Evolutionary conservation across 23 tunicate genomes (phyloP), one percentile per base, ranked within the genome.

Genomic region (Halocynthia aurantium): DNA sequence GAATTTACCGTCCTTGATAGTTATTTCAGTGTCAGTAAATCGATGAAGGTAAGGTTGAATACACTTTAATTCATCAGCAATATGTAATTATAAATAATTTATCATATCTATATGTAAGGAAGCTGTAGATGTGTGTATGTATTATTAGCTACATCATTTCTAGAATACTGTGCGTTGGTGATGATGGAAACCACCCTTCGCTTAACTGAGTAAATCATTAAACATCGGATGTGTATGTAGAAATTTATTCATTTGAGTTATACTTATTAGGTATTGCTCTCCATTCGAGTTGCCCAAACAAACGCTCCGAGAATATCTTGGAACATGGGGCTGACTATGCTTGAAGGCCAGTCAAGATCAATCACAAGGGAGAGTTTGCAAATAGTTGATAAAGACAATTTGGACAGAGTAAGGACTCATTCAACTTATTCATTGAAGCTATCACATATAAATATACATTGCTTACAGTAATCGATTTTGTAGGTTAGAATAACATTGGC

Each of bases 241-340:
- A n/a, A n/a, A 31, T 31, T 31, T 31, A 31, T 31, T 31, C 44
- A 31, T 31, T 31, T 4, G 4, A 58, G 17, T 58, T 22, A 21
- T 44, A 8, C 44, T 20, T 52, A 65, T 9, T 57, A 92, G 98
- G 82, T 68, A n/a, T 40, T 80, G 80, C 62, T 92, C 10, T 83
- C 88, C 18, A 82, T 92, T 6, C 78, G 98, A 52, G 88, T 86
- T 19, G 67, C 93, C 6, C 55, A 78, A 74, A 92, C 98, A 21
- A 86, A 77, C 51, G 98, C 93, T 9, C 98, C 98, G 13, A 70
- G 92, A 58, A 90, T 92, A 17, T 86, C 91, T 7, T 92, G 91
- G 92, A 92, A 92, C 54, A 82, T 69, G 80, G 98, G 98, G 0
- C 75, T 92, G 5, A 85, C 92, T 6, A 84, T 92, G 88, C 77